A percentile compares a stretch with the other conserved stretches of the same genome.
Evolutionary conservation across 2,888 invertebrate genomes (phyloP).

Genomic region (Acrobeloides nanus): DNA sequence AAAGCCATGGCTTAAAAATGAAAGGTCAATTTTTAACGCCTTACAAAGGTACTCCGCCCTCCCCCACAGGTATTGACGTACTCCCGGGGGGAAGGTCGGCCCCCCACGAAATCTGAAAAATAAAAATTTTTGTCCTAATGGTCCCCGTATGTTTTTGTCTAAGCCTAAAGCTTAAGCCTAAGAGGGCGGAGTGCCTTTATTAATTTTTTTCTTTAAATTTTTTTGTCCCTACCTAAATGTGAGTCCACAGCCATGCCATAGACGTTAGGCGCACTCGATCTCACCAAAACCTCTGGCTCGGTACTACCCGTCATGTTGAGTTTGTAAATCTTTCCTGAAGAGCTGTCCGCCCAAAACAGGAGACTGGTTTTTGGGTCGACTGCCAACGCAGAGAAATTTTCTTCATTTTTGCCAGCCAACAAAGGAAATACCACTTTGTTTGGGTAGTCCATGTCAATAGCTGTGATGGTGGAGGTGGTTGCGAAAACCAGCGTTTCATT

Average conservation of each 20-base stretch:
- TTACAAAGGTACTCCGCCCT: too few relatives aligned
- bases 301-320: slow-evolving; percentile 8
- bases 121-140: too few relatives aligned
- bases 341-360: slow-evolving; percentile 71
- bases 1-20: too few relatives aligned
- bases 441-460: slow-evolving; percentile 71
- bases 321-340: slow-evolving; percentile 7
- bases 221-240: too few relatives aligned
- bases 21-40: too few relatives aligned
- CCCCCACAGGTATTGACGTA: too few relatives aligned
- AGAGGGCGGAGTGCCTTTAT: too few relatives aligned
- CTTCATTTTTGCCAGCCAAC: slow-evolving; percentile 61
- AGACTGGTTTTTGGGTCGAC: slow-evolving; percentile 65
- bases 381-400: slow-evolving; percentile 68
- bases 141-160: too few relatives aligned
- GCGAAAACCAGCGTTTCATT: slow-evolving; percentile 20
- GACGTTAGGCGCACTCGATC: slow-evolving; percentile 17
- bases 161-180: too few relatives aligned
- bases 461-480: slow-evolving; percentile 62
- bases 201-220: too few relatives aligned
- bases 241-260: slow-evolving; percentile 74
- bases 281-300: slow-evolving; percentile 12
- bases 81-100: too few relatives aligned
- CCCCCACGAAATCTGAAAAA: too few relatives aligned
- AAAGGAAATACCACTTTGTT: slow-evolving; percentile 74